Percentiles rank a stretch among this genome's conserved stretches.
phyloP scores from a whole-genome alignment of 2,888 invertebrate genomes.

The Dryococelus australis region DNA sequence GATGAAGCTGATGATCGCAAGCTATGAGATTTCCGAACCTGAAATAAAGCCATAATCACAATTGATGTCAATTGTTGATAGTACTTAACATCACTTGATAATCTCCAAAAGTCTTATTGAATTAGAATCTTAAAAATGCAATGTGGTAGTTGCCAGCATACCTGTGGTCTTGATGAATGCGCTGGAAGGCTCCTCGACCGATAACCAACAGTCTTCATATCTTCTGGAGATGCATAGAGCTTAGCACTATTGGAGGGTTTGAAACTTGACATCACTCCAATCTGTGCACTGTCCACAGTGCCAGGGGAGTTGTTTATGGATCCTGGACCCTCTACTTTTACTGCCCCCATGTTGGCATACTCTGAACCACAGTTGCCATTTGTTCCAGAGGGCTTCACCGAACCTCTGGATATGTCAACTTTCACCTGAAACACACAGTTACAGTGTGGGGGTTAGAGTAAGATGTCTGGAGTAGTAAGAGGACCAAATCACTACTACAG shows the following conservation, averaged over 20 bases:
- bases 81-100: no score
- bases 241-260: slow-evolving; percentile 86
- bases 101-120: no score
- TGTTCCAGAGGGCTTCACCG: slow-evolving; percentile 33
- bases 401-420: slow-evolving; percentile 55
- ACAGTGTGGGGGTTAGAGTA: slow-evolving; percentile 58
- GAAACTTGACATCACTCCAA: slow-evolving; percentile 82
- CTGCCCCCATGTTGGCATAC: slow-evolving; percentile 57
- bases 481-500: no score
- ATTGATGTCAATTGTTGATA: no score
- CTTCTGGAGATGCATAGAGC: slow-evolving; percentile 88
- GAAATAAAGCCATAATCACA: slow-evolving; percentile 44
- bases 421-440: slow-evolving; percentile 59
- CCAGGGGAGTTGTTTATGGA: slow-evolving; percentile 49
- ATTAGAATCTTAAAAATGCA: background rate
- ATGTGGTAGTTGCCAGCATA: slow-evolving; percentile 40
- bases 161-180: slow-evolving; percentile 52
- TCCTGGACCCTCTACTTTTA: slow-evolving; percentile 57
- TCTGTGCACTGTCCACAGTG: slow-evolving; percentile 49
- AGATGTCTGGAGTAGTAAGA: slow-evolving; percentile 55
- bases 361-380: slow-evolving; percentile 13
- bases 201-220: slow-evolving; percentile 75
- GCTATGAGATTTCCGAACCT: slow-evolving; percentile 70
- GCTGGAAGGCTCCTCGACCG: slow-evolving; percentile 52
- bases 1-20: slow-evolving; percentile 62